These are phyloP conservation scores for Arctia plantaginis DNA, from an alignment of 2,888 invertebrate species.

Conservation along the genomic window DNA sequence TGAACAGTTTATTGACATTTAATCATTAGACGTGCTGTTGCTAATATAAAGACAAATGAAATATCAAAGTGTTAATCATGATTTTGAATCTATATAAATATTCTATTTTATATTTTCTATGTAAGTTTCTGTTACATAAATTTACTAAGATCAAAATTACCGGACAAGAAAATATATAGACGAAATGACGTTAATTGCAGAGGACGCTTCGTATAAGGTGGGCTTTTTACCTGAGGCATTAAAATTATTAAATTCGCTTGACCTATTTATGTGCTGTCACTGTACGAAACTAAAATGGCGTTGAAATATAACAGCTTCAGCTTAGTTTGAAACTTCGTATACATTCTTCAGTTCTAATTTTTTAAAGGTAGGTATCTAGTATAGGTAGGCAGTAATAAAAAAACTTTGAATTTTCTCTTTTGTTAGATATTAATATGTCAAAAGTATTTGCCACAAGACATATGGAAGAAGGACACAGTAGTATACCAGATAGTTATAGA, in stretches of 20 bases:
- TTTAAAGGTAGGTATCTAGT: neutral
- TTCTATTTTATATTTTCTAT: neutral
- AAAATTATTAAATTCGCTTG: conserved; percentile 64
- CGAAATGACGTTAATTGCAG: conserved; percentile 56
- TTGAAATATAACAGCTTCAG: conserved; percentile 39
- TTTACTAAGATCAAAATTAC: conserved; percentile 23
- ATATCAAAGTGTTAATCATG: neutral
- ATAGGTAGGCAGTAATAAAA: neutral
- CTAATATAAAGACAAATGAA: too few relatives aligned
- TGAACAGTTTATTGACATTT: too few relatives aligned
- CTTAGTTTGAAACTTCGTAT: conserved; percentile 13
- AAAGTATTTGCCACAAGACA: neutral
- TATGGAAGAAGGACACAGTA: neutral
- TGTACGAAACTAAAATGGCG: conserved; percentile 33
- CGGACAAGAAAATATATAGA: conserved; percentile 33
- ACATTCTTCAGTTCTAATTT: neutral
- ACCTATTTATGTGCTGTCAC: conserved; percentile 57
- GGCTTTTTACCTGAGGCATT: conserved; percentile 44
- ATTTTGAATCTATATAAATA: neutral
- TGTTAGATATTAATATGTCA: neutral
- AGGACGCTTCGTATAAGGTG: conserved; percentile 49
- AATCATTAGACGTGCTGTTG: too few relatives aligned
- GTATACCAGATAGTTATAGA: too few relatives aligned
- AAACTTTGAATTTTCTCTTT: neutral
- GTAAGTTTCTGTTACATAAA: neutral